Evolutionary conservation across 2,888 invertebrate genomes (phyloP).

Genomic region (Melanostoma scalare): DNA sequence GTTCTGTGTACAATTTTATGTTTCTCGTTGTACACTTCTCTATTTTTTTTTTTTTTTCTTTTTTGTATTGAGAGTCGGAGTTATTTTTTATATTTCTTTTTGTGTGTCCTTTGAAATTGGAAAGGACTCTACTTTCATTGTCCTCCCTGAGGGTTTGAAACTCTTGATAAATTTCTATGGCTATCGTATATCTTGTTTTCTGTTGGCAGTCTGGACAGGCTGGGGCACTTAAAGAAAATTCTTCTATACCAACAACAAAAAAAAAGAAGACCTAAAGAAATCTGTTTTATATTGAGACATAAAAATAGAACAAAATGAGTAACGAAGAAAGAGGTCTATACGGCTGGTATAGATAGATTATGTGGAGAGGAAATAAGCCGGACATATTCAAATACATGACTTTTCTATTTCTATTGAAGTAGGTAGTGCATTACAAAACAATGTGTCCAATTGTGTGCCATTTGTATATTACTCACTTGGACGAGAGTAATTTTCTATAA

Average conservation of each 20-base stretch:
- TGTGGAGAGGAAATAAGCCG: constrained; percentile 15
- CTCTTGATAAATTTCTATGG: constrained; percentile 71
- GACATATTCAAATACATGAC: constrained; percentile 64
- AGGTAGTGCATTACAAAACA: constrained; percentile 40
- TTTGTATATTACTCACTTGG: constrained; percentile 64
- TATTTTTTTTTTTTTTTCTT: background rate
- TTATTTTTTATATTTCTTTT: background rate
- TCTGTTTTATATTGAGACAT: constrained; percentile 64
- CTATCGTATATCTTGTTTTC: constrained; percentile 68
- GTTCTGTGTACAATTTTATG: constrained; percentile 59
- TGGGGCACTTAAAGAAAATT: constrained; percentile 29
- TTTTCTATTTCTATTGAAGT: constrained; percentile 20
- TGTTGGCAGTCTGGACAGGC: constrained; percentile 58
- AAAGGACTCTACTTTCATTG: constrained; percentile 70
- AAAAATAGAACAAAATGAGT: constrained; percentile 37
- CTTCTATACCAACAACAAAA: background rate
- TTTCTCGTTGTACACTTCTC: constrained; percentile 31
- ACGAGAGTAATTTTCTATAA: constrained; percentile 61
- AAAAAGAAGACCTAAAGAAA: constrained; percentile 47
- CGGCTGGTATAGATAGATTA: constrained; percentile 9
- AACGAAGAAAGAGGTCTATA: constrained; percentile 9
- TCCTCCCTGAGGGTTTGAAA: constrained; percentile 62
- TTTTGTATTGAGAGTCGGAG: background rate
- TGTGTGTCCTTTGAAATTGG: constrained; percentile 53
- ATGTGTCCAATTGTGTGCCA: constrained; percentile 66